Base-by-base conservation (phyloP, 2,113 vertebrate genomes). In the Corvus moneduloides region DNA sequence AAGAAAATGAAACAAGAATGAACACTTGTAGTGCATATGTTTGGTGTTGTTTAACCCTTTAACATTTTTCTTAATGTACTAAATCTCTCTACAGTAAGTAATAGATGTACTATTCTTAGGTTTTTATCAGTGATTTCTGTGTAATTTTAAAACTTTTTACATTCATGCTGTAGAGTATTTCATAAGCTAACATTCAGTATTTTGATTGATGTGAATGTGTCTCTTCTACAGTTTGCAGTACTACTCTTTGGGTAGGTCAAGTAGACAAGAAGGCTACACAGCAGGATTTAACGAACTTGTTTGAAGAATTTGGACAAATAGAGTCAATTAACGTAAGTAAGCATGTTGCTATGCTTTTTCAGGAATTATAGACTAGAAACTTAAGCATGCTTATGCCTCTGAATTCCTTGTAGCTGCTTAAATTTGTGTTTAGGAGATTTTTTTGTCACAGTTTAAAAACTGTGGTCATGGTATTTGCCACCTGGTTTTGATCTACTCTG, bases 261-360 rank as follows among this genome's bases (percentile, higher is more conserved):
- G 99, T 99, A 93, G 99, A 99, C 97, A 99, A 99, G 98, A 99
- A 99, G 94, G 99, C 99, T 41, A 99, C 99, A 13, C 99, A 99
- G 84, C 99, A 99, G 96, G 99, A 99, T 96, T 98, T 99, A 95
- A 99, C 99, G 27, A 99, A 99, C 94, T 98, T 99, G 80, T 99
- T 99, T 97, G 99, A 99, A 98, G 99, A 99, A 97, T 99, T 99
- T 98, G 99, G 99, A 59, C 99, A 99, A 94, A 99, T 99, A 84
- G 99, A 99, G 96, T 99, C 99, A n/a, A 99, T 99, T 92, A 99
- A 99, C 96, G 99, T 99, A 96, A 99, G 99, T 98, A 89, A 66
- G 49, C 21, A 3, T 28, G 22, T 75, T 86, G 33, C 32, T 15
- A 7, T 49, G 17, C 51, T 23, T 80, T 87, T 89, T 78, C 24